Base-by-base conservation (phyloP, 2,113 vertebrate species). In the Chloebia gouldiae region DNA sequence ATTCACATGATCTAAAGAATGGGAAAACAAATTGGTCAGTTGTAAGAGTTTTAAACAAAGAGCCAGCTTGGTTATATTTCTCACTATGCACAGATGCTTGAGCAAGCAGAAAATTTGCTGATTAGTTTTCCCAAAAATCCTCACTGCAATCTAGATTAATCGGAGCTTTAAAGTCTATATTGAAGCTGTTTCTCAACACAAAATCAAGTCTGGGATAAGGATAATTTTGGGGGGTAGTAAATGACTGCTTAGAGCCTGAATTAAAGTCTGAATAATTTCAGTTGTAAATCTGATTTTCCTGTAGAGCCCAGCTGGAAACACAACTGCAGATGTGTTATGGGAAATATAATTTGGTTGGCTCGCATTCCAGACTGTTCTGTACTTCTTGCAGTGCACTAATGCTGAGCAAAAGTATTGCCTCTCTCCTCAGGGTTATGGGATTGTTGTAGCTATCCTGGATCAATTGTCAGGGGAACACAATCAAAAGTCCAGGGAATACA, bases 51-150 rank as follows among this genome's bases (percentile, higher is more conserved):
- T 90, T 76, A 85, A 91, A 84, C 61, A 91, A 77, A 88, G 73
- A 57, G 49, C 63, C 76, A 60, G 53, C 69, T 95, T 97, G 81
- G 51, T 82, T 82, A 64, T 87, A 63, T 92, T 89, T 96, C 94
- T 92, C 86, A 66, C 81, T 87, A 9, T 40, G 39, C 61, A 61
- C 56, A 86, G 61, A 72, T 94, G 94, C 90, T 88, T 95, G 82
- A 92, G 79, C 75, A 94, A 95, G 91, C 90, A 93, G 72, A 95
- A 96, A 94, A 92, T 49, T 22, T 89, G 56, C 77, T 95, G 81
- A 90, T 88, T 76, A 53, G 40, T 84, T 90, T 94, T 92, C 80
- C 77, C 92, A 49, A 90, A 95, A 93, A 73, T 64, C 88, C 59
- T 95, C 65, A 61, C 71, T 2, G 6, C 85, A 75, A 83, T 92